A percentile compares a stretch with the other conserved stretches of the same genome.
Conservation (phyloP, 2,797 vertebrate genomes). For the Halcyon chelicuti region DNA sequence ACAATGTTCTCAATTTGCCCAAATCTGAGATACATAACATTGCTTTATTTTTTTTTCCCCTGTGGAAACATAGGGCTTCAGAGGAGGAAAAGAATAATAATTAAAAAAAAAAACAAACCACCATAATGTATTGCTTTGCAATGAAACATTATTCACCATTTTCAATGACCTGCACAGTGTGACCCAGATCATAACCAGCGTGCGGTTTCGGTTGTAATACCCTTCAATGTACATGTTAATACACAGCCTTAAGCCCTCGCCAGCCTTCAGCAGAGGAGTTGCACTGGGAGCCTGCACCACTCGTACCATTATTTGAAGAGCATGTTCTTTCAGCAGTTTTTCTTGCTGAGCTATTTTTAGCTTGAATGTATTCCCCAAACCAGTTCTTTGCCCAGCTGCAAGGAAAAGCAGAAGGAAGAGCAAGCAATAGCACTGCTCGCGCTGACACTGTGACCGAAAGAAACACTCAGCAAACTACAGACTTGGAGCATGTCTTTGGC, state of each 20-base stretch:
- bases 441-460: background rate
- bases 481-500: background rate
- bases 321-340: slow-evolving; percentile 5
- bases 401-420: slow-evolving; percentile 25
- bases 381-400: slow-evolving; percentile 32
- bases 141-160: background rate
- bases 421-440: background rate
- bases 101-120: rapidly evolving
- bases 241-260: background rate
- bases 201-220: background rate
- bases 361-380: slow-evolving; percentile 37
- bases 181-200: background rate
- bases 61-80: background rate
- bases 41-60: background rate
- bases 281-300: background rate
- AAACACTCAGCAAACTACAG: background rate
- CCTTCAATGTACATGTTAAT: background rate
- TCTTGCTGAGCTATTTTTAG: slow-evolving; percentile 51
- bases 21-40: background rate
- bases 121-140: background rate
- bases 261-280: background rate
- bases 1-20: background rate
- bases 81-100: background rate
- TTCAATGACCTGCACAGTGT: background rate
- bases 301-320: background rate